Conservation (phyloP, 2,113 vertebrate species). For the Numenius arquata region DNA sequence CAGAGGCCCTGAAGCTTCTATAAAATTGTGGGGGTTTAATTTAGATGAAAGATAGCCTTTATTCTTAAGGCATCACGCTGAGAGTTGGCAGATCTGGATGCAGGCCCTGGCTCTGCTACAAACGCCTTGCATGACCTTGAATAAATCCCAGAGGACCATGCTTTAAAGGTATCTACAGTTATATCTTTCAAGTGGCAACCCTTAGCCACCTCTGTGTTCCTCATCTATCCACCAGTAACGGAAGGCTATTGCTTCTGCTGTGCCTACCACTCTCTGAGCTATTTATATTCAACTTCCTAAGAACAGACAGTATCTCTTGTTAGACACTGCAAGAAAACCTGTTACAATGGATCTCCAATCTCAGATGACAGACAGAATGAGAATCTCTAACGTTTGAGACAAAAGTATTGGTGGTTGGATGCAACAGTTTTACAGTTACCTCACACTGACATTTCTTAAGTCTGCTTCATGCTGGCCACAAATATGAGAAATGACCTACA, state of each 20-base stretch:
- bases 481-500: background rate
- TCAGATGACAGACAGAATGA: background rate
- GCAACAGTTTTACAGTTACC: background rate
- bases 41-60: conserved; percentile 55
- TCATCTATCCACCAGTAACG: background rate
- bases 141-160: background rate
- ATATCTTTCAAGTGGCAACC: background rate
- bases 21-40: conserved; percentile 2
- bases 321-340: background rate
- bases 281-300: background rate
- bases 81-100: background rate
- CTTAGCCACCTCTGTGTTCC: background rate
- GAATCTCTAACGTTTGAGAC: background rate
- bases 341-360: background rate
- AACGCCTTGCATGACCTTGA: background rate
- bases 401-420: background rate
- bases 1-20: conserved; percentile 37
- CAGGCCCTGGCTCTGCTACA: background rate
- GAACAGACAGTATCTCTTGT: background rate
- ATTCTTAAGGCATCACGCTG: background rate
- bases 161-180: background rate
- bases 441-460: background rate
- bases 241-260: background rate
- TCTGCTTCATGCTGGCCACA: background rate
- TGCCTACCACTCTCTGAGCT: background rate